These are phyloP conservation scores for Triplophysa tibetana DNA, from an alignment of 2,113 vertebrate species.

Conservation along the genomic window DNA sequence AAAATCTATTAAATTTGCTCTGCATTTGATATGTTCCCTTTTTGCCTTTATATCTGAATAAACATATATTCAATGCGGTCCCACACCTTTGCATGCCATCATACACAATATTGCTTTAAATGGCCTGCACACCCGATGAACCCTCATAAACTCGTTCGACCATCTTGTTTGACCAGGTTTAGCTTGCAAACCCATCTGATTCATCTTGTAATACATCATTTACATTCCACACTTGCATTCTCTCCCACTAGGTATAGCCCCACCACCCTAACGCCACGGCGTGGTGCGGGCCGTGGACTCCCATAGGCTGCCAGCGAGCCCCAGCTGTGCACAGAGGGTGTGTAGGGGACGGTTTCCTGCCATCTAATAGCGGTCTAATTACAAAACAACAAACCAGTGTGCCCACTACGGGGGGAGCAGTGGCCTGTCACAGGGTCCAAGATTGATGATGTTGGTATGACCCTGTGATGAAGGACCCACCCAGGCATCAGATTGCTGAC, in stretches of 20 bases:
- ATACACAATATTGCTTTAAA: not conserved
- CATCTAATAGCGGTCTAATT: constrained; percentile 80
- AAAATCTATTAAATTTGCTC: no score
- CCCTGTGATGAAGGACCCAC: constrained; percentile 74
- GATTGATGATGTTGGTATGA: constrained; percentile 87
- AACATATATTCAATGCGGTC: no score
- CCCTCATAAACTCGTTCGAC: not conserved
- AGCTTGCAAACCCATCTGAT: constrained; percentile 37
- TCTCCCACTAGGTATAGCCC: constrained; percentile 12
- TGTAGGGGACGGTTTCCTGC: constrained; percentile 77
- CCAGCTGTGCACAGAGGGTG: constrained; percentile 68
- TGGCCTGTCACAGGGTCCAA: constrained; percentile 71
- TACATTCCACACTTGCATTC: constrained; percentile 20
- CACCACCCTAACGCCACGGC: constrained; percentile 32
- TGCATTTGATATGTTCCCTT: no score
- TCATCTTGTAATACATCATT: constrained; percentile 40
- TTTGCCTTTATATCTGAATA: no score
- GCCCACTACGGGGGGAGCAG: constrained; percentile 67
- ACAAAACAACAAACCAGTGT: constrained; percentile 83
- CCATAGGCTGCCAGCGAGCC: constrained; percentile 54
- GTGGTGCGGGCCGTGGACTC: constrained; percentile 21
- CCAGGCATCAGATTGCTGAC: constrained; percentile 72
- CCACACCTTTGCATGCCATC: not conserved
- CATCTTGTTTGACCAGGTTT: constrained; percentile 35
- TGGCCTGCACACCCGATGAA: not conserved